Conservation (phyloP, 2,113 vertebrate species). For the Calonectris borealis region DNA sequence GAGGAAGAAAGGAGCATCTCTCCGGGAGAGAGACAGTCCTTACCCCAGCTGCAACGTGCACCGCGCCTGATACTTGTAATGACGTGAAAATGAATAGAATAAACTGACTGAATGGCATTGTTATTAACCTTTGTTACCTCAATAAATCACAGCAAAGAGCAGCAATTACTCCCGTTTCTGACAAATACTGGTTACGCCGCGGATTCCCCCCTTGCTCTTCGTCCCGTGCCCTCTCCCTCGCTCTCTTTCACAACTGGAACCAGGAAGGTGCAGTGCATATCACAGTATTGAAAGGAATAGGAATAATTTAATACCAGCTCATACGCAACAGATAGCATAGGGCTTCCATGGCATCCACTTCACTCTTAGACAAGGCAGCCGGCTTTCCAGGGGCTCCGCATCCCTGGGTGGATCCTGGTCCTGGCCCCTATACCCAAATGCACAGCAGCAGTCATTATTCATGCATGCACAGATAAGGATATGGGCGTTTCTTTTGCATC, state of each 20-base stretch:
- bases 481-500: background rate
- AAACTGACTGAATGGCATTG: conserved; percentile 78
- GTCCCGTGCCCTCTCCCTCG: background rate
- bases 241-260: background rate
- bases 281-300: background rate
- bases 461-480: rapidly evolving
- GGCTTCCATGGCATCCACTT: background rate
- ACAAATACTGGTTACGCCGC: conserved; percentile 37
- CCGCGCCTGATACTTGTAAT: conserved; percentile 71
- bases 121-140: conserved; percentile 88
- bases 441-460: background rate
- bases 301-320: background rate
- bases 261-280: background rate
- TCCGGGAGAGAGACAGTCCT: background rate
- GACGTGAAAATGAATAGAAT: conserved; percentile 86
- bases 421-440: background rate
- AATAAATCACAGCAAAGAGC: conserved; percentile 85
- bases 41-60: conserved; percentile 55
- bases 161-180: conserved; percentile 81
- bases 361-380: background rate
- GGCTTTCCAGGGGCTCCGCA: background rate
- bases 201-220: background rate
- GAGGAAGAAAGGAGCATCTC: background rate
- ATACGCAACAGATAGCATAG: background rate
- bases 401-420: background rate